Evolutionary conservation across 2,888 invertebrate species (phyloP), one percentile per base, ranked within the genome.

Genomic region (Meta bourneti): DNA sequence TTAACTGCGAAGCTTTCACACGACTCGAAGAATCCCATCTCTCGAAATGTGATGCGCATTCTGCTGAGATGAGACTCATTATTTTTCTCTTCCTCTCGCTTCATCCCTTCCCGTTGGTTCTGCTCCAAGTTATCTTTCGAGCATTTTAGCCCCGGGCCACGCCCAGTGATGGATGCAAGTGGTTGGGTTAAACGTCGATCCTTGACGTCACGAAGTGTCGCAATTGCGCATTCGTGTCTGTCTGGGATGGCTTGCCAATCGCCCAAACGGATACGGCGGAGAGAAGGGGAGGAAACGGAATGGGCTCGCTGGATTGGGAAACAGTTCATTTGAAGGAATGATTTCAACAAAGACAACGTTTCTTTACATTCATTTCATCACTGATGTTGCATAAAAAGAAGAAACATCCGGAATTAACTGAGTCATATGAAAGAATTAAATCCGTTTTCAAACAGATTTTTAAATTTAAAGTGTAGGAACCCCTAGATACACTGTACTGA

Each of bases 141-240:
- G 71, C 78, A 49, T 71, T 54, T 77, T 52, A 34, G 51, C n/a
- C n/a, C 72, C 5, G 54, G 48, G 70, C 74, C 90, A 81, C 90
- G 90, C 90, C 90, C 82, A 71, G 51, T 49, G 51, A 71, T 20
- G 49, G 86, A 90, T 85, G 85, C 80, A 79, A 90, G 74, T 86
- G 86, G 90, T 77, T 86, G 82, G 80, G 75, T 78, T 52, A 74
- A 78, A 70, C 61, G 51, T 54, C 61, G 88, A 74, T 19, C 13
- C 19, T 13, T 90, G 90, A 90, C 90, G 90, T 90, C 90, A 90
- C 51, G n/a, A 19, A 16, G 52, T 69, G 61, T 51, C 86, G 81
- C 75, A 75, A 77, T 52, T 91, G 82, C 90, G 86, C 82, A 82
- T 75, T 86, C 70, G 81, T n/a, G 13, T 20, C 52, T 54, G 54